Base-by-base conservation (phyloP, 2,113 vertebrate species). In the Aspidoscelis tigris region DNA sequence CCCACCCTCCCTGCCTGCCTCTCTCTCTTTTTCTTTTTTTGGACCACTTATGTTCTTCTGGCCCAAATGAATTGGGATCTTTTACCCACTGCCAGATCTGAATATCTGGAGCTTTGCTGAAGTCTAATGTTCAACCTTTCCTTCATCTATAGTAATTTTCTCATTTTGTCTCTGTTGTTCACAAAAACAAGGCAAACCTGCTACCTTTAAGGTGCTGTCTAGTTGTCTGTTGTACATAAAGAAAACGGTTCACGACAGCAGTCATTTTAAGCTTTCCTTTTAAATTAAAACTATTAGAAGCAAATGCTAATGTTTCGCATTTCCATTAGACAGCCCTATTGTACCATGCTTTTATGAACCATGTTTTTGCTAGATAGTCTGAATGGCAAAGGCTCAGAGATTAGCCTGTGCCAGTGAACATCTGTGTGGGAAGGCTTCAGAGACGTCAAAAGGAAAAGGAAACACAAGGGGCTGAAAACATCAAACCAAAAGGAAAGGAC, bases 391-490 rank as follows among this genome's bases (percentile, higher is more conserved):
- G 71, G 61, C 81, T 75, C 18, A 64, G 58, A 82, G 70, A 82
- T 82, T 82, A 82, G 80, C 39, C 81, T 75, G 18, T 43, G 24
- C 50, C 47, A 65, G 55, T 74, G 71, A 74, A 66, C 58, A 75
- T 75, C 58, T 82, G 71, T 75, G 71, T 65, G 71, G 81, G 81
- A 66, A 75, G 81, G 71, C 71, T 75, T 82, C 71, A 66, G 81
- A 75, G 71, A 47, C 24, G 41, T 75, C 66, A 78, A 84, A 78
- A 74, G 69, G 73, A 69, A 79, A 80, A 85, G n/a, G 58, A 16
- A 85, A 65, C 58, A 66, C 61, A 73, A 84, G 76, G 20, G 76
- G 58, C 76, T 79, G 70, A 80, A 43, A 73, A 85, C 69, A 85
- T 64, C 44, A 65, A 85, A 79, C 55, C 77, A 65, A 80, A 79